These are phyloP conservation scores for Cariama cristata DNA, from an alignment of 2,113 vertebrate species.

Conservation along the genomic window DNA sequence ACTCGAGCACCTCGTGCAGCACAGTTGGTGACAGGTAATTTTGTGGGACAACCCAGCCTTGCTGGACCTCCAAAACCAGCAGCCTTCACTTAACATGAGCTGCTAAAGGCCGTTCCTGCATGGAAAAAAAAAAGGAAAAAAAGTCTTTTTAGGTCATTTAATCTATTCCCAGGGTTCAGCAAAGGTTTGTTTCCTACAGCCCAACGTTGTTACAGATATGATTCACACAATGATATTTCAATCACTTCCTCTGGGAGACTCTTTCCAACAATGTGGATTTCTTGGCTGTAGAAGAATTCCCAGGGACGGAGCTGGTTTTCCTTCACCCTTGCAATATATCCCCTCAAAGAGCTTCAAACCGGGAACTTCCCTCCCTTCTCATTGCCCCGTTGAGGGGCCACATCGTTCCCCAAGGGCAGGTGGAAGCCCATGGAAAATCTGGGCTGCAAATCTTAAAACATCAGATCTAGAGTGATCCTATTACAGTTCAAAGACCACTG, in stretches of 20 bases:
- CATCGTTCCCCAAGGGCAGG: neutral
- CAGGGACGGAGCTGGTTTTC: constrained; percentile 12
- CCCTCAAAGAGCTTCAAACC: neutral
- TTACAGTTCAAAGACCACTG: neutral
- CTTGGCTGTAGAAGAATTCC: constrained; percentile 50
- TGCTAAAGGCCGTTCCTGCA: neutral
- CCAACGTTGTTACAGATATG: constrained; percentile 5
- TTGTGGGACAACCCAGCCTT: neutral
- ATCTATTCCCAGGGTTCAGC: constrained; percentile 11
- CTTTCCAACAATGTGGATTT: constrained; percentile 48
- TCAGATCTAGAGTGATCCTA: neutral
- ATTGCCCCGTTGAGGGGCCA: neutral
- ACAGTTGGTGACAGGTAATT: neutral
- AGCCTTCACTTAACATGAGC: neutral
- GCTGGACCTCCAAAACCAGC: neutral
- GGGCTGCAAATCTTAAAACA: neutral
- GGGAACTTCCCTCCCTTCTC: neutral
- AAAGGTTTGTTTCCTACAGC: constrained; percentile 7
- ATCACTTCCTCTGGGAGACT: constrained; percentile 57
- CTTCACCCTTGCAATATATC: neutral
- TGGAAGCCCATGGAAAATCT: neutral
- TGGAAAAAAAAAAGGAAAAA: neutral
- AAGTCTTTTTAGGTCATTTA: constrained; percentile 2
- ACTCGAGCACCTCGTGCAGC: fast-evolving
- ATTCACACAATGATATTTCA: constrained; percentile 61